Evolutionary conservation across 1,140 invertebrate species (phyloP), one percentile per base, ranked within the genome.

Genomic region (Drosophila teissieri): DNA sequence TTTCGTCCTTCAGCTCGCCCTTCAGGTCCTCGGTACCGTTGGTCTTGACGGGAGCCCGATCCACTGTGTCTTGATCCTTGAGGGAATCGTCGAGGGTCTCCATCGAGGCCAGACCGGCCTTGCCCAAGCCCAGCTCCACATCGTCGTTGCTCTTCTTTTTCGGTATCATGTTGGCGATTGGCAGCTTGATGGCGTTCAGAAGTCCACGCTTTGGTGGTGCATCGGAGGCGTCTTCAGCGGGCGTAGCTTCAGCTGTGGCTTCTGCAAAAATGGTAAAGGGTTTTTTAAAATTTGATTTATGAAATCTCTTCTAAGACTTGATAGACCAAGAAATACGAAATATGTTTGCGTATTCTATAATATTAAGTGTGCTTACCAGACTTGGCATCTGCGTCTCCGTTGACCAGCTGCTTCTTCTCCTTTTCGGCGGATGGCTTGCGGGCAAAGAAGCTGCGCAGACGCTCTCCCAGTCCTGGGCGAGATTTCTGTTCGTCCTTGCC

Each of bases 31-130:
- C 95, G 15, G 83, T 75, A 44, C 86, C 86, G 85, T 95, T 94
- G 51, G 90, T 92, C 45, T 92, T 91, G 31, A 94, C 93, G 12
- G 93, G 90, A 65, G 91, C 91, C 40, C 80, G 84, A 52, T 92
- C 92, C 0, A 92, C 92, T 1, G 83, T 83, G 34, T 92, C 91
- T 52, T 91, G 86, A 73, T 93, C 93, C 49, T 93, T 93, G 2
- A 93, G 92, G 0, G 92, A 92, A 75, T 96, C 95, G 83, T 96
- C 84, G 4, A 96, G 92, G 0, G 96, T 96, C 85, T 96, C 96
- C 93, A 96, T 95, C 2, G 96, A 96, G 0, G 96, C 96, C 52
- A 97, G 93, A 44, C 95, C 95, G 3, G 95, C 95, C 78, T 94
- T 94, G 63, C 73, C 82, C 65, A 92, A 79, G 3, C 93, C 94